A percentile compares a stretch with the other conserved stretches of the same genome.
Conservation (phyloP, 2,797 vertebrate species). For the Poeciliopsis gracilis region DNA sequence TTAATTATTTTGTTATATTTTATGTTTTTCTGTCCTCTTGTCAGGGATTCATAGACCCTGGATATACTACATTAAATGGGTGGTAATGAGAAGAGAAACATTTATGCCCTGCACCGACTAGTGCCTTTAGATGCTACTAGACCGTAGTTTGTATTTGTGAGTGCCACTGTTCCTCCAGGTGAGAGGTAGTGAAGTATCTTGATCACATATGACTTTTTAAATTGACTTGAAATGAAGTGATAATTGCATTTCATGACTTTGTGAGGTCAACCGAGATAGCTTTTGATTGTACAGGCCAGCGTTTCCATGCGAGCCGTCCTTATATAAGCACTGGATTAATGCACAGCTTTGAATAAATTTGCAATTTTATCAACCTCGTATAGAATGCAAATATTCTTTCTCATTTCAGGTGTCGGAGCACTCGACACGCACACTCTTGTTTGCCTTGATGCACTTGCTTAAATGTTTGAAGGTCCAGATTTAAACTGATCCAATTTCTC, state of each 20-base stretch:
- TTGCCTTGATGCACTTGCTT: neutral
- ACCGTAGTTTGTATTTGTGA: conserved; percentile 19
- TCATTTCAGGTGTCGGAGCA: neutral
- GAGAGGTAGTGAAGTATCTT: neutral
- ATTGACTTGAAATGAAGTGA: conserved; percentile 1
- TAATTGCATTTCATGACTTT: neutral
- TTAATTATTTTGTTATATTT: conserved; percentile 43
- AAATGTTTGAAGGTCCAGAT: neutral
- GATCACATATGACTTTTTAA: conserved; percentile 5
- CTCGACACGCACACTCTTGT: neutral
- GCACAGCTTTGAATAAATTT: neutral
- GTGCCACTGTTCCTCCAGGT: neutral
- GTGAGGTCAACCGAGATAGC: neutral
- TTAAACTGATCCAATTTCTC: neutral
- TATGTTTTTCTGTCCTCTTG: conserved; percentile 30
- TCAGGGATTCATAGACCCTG: conserved; percentile 32
- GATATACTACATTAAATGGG: conserved; percentile 30
- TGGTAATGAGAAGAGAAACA: conserved; percentile 28
- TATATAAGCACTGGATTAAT: neutral
- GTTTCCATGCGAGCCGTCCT: neutral
- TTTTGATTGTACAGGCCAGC: neutral
- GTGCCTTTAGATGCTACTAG: conserved; percentile 7
- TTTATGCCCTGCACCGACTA: conserved; percentile 46
- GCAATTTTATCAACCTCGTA: neutral
- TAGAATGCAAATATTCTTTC: neutral